Evolutionary conservation across 2,797 vertebrate genomes (phyloP).

Genomic region (Echiichthys vipera): DNA sequence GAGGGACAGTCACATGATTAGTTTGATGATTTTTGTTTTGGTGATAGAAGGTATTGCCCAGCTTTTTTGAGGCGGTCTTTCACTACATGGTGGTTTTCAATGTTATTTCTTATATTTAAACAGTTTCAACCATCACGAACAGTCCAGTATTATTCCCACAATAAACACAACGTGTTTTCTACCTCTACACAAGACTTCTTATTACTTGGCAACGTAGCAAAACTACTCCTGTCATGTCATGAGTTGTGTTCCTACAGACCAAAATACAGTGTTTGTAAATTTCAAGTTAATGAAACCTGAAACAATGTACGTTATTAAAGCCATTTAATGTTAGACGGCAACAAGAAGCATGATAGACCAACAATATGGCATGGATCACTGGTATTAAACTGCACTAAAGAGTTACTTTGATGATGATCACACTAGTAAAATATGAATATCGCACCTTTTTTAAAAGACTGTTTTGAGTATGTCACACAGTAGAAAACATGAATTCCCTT

Average conservation of each 20-base stretch:
- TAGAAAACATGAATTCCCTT: constrained; percentile 69
- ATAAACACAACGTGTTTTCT: constrained; percentile 32
- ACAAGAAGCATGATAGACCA: constrained; percentile 90
- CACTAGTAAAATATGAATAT: constrained; percentile 84
- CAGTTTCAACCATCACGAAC: neutral
- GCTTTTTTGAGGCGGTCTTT: neutral
- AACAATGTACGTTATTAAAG: constrained; percentile 84
- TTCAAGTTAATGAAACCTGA: constrained; percentile 32
- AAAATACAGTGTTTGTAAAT: constrained; percentile 14
- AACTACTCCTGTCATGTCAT: neutral
- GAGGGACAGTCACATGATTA: neutral
- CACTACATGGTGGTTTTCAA: neutral
- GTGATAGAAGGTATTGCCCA: too few relatives aligned
- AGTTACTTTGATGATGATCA: constrained; percentile 84
- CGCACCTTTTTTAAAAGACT: constrained; percentile 84
- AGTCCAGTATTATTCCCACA: neutral
- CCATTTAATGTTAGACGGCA: constrained; percentile 90
- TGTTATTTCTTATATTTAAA: neutral
- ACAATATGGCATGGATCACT: constrained; percentile 87
- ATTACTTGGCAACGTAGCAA: neutral
- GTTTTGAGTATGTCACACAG: constrained; percentile 75
- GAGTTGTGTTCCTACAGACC: neutral
- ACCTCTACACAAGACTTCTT: constrained; percentile 2
- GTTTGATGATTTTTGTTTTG: too few relatives aligned
- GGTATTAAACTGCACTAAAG: constrained; percentile 80